Evolutionary conservation across 1,140 invertebrate genomes (phyloP).

Genomic region (Aphelenchoides fujianensis): DNA sequence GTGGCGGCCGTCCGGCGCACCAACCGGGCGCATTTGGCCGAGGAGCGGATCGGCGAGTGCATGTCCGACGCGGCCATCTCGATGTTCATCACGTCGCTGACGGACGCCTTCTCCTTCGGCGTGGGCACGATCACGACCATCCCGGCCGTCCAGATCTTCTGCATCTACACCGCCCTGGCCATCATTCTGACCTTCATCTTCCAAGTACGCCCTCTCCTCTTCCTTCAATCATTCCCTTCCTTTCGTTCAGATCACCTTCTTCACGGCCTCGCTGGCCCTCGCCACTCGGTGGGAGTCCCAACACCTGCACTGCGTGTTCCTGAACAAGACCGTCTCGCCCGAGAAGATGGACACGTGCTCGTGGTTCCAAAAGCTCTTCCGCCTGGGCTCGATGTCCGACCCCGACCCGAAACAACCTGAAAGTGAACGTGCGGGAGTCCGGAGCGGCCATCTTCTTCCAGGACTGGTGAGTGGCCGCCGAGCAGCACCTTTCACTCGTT

Average conservation of each 20-base stretch:
- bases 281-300: slow-evolving; percentile 50
- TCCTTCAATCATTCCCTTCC: slow-evolving; percentile 67
- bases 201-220: slow-evolving; percentile 72
- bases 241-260: slow-evolving; percentile 55
- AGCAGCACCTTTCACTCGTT: slow-evolving; percentile 21
- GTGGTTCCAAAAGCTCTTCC: slow-evolving; percentile 40
- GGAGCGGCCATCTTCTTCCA: slow-evolving; percentile 54
- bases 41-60: slow-evolving; percentile 59
- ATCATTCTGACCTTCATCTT: slow-evolving; percentile 88
- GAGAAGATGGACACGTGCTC: slow-evolving; percentile 19
- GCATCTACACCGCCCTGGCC: slow-evolving; percentile 87
- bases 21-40: slow-evolving; percentile 39
- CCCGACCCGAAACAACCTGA: slow-evolving; percentile 44
- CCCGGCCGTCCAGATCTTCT: slow-evolving; percentile 81
- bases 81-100: slow-evolving; percentile 66
- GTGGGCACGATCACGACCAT: slow-evolving; percentile 64
- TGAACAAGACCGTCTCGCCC: slow-evolving; percentile 43
- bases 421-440: slow-evolving; percentile 45
- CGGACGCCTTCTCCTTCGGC: slow-evolving; percentile 66
- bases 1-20: slow-evolving; percentile 63
- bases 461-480: slow-evolving; percentile 41
- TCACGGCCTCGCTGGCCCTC: slow-evolving; percentile 50
- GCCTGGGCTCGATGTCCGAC: slow-evolving; percentile 48
- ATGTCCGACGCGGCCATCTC: slow-evolving; percentile 65
- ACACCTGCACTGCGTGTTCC: slow-evolving; percentile 52